These are phyloP conservation scores for Campoplex capitator DNA, from an alignment of 2,888 invertebrate genomes.

Conservation along the genomic window DNA sequence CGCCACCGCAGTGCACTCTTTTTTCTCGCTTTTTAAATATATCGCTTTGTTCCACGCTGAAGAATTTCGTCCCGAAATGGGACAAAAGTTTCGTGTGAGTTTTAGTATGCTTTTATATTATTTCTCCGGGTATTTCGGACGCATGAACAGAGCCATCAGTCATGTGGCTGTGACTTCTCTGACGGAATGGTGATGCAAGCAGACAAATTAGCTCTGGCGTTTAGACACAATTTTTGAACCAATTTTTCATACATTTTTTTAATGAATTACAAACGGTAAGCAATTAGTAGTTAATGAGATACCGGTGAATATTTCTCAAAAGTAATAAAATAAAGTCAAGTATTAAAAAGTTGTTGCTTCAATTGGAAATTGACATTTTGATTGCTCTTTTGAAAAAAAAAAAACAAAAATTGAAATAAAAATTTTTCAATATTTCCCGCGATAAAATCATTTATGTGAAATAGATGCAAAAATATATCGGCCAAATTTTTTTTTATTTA, in stretches of 20 bases:
- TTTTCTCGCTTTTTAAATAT: neutral
- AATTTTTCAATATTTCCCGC: too few relatives aligned
- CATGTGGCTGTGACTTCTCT: neutral
- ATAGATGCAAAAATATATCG: too few relatives aligned
- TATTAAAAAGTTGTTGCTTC: too few relatives aligned
- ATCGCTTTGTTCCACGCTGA: neutral
- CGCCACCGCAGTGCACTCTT: neutral
- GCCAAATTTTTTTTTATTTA: too few relatives aligned
- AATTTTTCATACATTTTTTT: neutral
- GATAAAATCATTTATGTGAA: too few relatives aligned
- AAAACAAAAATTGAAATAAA: too few relatives aligned
- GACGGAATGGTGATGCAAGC: neutral
- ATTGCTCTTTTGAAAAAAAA: too few relatives aligned
- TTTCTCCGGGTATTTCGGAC: neutral
- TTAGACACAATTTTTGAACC: neutral
- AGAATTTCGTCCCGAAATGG: neutral
- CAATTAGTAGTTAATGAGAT: too few relatives aligned
- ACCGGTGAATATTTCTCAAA: too few relatives aligned
- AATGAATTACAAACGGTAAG: too few relatives aligned
- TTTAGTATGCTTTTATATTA: neutral
- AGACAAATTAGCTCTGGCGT: neutral
- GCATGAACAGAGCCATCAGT: neutral
- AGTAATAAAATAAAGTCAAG: too few relatives aligned
- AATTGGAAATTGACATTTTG: too few relatives aligned
- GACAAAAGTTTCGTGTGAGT: neutral